A percentile compares a stretch with the other conserved stretches of the same genome.
These are phyloP conservation scores for Chaetodon auriga DNA, from an alignment of 2,113 vertebrate species.

Conservation along the genomic window DNA sequence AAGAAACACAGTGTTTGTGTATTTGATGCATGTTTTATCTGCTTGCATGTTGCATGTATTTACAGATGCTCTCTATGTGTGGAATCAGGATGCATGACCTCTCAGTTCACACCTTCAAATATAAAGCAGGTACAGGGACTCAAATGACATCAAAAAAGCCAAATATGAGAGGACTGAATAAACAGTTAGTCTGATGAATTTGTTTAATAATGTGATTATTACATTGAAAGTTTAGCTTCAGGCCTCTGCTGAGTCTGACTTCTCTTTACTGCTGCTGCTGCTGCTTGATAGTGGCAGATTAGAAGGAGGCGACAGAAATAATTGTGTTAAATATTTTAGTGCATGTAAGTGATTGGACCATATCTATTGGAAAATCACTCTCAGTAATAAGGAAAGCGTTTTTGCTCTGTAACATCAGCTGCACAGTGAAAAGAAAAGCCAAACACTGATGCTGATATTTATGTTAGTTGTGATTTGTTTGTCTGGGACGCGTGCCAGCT, in stretches of 20 bases:
- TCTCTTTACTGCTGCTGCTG: background rate
- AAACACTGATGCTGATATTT: conserved; percentile 42
- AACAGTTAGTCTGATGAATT: background rate
- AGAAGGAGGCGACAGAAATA: background rate
- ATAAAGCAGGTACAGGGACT: too few species aligned
- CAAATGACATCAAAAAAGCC: too few species aligned
- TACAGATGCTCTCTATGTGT: too few species aligned
- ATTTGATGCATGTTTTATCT: too few species aligned
- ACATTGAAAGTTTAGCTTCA: background rate
- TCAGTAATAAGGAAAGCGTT: background rate
- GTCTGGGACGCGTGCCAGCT: conserved; percentile 39
- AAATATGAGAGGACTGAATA: background rate
- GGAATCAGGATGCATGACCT: too few species aligned
- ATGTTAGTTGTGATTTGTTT: conserved; percentile 44
- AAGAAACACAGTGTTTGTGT: too few species aligned
- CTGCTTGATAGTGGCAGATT: background rate
- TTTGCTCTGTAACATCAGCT: conserved; percentile 45
- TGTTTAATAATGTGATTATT: background rate
- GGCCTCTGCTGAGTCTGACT: background rate
- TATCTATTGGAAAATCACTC: background rate
- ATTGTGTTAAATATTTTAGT: background rate
- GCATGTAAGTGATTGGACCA: background rate
- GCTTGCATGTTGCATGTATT: too few species aligned
- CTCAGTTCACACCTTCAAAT: too few species aligned
- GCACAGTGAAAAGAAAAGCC: conserved; percentile 14